A percentile compares a stretch with the other conserved stretches of the same genome.
Conservation (phyloP, 2,113 vertebrate genomes). For the Calyptommatus sinebrachiatus region DNA sequence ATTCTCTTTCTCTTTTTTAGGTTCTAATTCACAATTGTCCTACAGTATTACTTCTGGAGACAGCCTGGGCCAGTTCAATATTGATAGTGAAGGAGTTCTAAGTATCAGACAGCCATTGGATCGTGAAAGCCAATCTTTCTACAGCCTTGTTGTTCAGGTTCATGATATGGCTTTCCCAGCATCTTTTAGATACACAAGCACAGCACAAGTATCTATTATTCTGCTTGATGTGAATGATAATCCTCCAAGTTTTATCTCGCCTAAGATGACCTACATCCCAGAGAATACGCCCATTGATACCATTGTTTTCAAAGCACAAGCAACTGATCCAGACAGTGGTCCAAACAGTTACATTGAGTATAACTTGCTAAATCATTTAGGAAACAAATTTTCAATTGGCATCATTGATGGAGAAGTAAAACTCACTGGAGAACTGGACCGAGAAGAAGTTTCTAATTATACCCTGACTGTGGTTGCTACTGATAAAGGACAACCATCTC, state of each 20-base stretch:
- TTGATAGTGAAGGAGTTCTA: slow-evolving; percentile 76
- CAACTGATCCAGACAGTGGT: slow-evolving; percentile 87
- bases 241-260: slow-evolving; percentile 85
- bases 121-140: slow-evolving; percentile 92
- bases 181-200: slow-evolving; percentile 82
- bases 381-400: slow-evolving; percentile 85
- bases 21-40: slow-evolving; percentile 82
- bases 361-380: slow-evolving; percentile 74
- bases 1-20: slow-evolving; percentile 58
- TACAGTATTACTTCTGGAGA: slow-evolving; percentile 90
- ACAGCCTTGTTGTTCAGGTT: slow-evolving; percentile 87
- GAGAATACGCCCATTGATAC: slow-evolving; percentile 93
- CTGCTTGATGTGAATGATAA: slow-evolving; percentile 93
- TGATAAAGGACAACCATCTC: slow-evolving; percentile 88
- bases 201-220: slow-evolving; percentile 91
- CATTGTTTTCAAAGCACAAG: slow-evolving; percentile 83
- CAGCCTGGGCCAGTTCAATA: slow-evolving; percentile 80
- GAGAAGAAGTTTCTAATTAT: slow-evolving; percentile 88
- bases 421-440: slow-evolving; percentile 87
- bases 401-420: slow-evolving; percentile 86
- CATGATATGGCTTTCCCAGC: slow-evolving; percentile 81
- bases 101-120: slow-evolving; percentile 81
- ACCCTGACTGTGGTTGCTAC: slow-evolving; percentile 87
- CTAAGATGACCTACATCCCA: slow-evolving; percentile 85
- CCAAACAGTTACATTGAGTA: slow-evolving; percentile 97